Evolutionary conservation across 2,113 vertebrate species (phyloP), one percentile per base, ranked within the genome.

Genomic region (Plestiodon gilberti): DNA sequence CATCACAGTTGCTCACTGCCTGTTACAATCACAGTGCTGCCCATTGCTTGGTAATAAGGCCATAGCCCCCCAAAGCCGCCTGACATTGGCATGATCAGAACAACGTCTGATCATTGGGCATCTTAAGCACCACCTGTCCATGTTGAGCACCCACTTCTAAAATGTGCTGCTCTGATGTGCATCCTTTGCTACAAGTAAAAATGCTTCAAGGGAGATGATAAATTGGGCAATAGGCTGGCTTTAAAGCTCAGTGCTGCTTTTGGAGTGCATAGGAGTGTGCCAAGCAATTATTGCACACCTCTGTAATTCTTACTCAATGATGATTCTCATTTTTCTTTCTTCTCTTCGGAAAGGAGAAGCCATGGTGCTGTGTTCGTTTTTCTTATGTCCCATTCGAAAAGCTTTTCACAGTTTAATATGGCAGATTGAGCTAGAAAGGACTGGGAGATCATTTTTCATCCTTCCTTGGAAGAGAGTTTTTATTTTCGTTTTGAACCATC

Each of bases 111-210:
- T 83, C 86, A 82, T 87, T 89, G 87, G 82, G 86, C 86, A 33
- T 85, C 91, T 87, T 86, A 80, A 89, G 62, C 89, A 88, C 93
- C 94, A 90, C 93, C 93, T 95, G 92, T 62, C 90, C 25, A 2
- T 0, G 43, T 9, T 83, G 73, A 88, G 89, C 73, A 89, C 25
- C 69, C 81, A 52, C 81, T 88, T 4, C 73, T 35, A 74, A 88
- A 91, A 28, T 74, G 86, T 81, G 71, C 91, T 88, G 78, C 82
- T 80, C 6, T 90, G 93, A 91, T 90, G 70, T 55, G 86, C 57
- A 86, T 90, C 87, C 91, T 92, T 90, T 89, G 93, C 87, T 93
- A 81, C 64, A 86, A 93, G 91, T 82, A 84, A 94, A 92, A 93
- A 82, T 0, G 40, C 83, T 87, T 88, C 8, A 2, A 69, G 84